Base-by-base conservation (phyloP, 2,797 vertebrate species). In the Rhadinocentrus ornatus region DNA sequence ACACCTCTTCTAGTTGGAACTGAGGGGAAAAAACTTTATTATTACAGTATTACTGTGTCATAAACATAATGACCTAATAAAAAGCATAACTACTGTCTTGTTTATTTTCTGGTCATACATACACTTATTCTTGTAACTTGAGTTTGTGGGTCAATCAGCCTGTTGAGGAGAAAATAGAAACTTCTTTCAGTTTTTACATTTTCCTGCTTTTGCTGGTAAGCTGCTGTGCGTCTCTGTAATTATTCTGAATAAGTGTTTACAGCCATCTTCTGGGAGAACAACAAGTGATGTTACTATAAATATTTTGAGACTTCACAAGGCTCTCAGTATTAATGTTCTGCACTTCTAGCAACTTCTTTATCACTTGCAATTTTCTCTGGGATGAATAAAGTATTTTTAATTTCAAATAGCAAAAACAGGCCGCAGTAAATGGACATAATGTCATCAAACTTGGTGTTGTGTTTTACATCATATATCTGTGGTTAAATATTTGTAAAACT, bases 71-170 rank as follows among this genome's bases (percentile, higher is more conserved):
- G n/a, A 62, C 50, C 32, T 48, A 22, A 32, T 37, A 62, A 22
- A 48, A 48, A 11, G 3, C n/a, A 22, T n/a, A 4, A 46, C 6
- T 4, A 41, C 2, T 3, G n/a, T 57, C 6, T 16, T 37, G 18
- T n/a, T 46, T n/a, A 46, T 46, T 1, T 22, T 34, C 44, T 27
- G 46, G 9, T 41, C 55, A 53, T 86, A 97, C 98, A 98, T 93
- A 99, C 98, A 5, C 92, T 96, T 89, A 95, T 95, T 90, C 96
- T 95, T 24, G 96, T 97, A 59, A 99, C 97, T 93, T 99, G 98
- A 32, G 98, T 99, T 88, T 99, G 97, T 77, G 98, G 98, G 83
- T 99, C 98, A 82, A 99, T 98, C 90, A 99, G 92, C 91, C 98
- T 99, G 87, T 69, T 75, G 78, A 69, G 81, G 54, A 79, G 0